Base-by-base conservation (phyloP, 2,888 invertebrate species). In the Ochlodes sylvanus region DNA sequence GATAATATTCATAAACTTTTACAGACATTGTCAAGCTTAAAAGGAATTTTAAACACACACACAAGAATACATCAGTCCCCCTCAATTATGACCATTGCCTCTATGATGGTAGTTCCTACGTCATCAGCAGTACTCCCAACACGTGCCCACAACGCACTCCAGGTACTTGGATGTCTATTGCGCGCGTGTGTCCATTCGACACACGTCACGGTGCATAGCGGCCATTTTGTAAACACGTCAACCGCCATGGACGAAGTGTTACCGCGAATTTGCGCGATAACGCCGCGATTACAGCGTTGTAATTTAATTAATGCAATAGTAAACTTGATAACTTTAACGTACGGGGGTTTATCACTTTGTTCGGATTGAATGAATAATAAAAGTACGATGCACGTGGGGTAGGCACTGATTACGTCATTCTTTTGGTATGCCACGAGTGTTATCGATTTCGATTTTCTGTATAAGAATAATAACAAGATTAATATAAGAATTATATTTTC, bases 171-270 rank as follows among this genome's bases (percentile, higher is more conserved):
- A 44, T 44, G 84, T 84, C 76, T n/a, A n/a, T n/a, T n/a, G 14
- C 10, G 32, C 63, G 54, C 54, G 63, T 54, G 63, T 54, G 41
- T 63, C 63, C 63, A 63, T 63, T 63, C 54, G 63, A n/a, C 41
- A 63, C 63, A 63, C 52, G 63, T 63, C 63, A 63, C 63, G 63
- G 63, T 63, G 86, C 82, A 50, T 50, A 80, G 72, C 78, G 57
- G 80, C 84, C 84, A 84, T 87, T 88, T 86, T 85, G 76, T 81
- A 87, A 87, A 87, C 85, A 87, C 82, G 71, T 74, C 83, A 85
- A 84, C 82, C 83, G 80, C 83, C 84, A 84, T 81, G 85, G 84
- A 73, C 70, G 68, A 71, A 69, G 65, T 71, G 71, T 72, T 58
- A 69, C 60, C 60, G 60, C 47, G 60, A 61, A 61, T 61, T 58